Percentiles rank a stretch among this genome's conserved stretches.
Evolutionary conservation across 2,113 vertebrate genomes (phyloP).

Genomic region (Amia ocellicauda): DNA sequence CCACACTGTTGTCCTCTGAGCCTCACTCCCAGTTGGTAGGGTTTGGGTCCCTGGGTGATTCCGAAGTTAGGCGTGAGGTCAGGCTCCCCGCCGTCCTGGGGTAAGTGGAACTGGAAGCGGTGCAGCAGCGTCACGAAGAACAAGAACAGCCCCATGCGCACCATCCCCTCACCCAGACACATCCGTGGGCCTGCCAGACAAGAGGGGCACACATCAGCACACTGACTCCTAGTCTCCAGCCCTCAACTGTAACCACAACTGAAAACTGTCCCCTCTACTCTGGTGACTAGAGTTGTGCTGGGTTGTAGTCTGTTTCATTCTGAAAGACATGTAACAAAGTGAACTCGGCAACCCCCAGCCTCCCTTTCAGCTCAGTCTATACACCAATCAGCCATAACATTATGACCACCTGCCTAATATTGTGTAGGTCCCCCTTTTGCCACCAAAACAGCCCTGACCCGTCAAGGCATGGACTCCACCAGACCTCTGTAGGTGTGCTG

Average conservation of each 20-base stretch:
- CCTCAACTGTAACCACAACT: background rate
- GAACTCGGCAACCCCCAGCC: background rate
- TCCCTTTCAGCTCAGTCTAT: background rate
- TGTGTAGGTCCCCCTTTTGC: no score
- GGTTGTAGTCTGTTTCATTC: no score
- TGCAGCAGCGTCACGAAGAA: conserved; percentile 36
- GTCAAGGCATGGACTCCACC: no score
- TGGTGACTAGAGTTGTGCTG: no score
- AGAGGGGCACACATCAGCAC: background rate
- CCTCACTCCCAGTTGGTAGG: conserved; percentile 38
- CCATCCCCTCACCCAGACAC: conserved; percentile 47
- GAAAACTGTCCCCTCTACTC: background rate
- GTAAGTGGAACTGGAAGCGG: conserved; percentile 42
- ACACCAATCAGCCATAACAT: no score
- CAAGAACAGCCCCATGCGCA: conserved; percentile 48
- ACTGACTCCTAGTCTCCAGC: background rate
- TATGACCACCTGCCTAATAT: no score
- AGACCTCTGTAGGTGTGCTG: no score
- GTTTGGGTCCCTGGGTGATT: conserved; percentile 33
- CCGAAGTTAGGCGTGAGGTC: conserved; percentile 37
- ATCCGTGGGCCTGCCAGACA: conserved; percentile 38
- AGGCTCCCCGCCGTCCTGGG: conserved; percentile 37
- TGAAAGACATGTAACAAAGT: background rate
- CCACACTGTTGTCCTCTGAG: conserved; percentile 12
- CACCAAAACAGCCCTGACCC: no score